Conservation (phyloP, 2,113 vertebrate species). For the Nestor notabilis region DNA sequence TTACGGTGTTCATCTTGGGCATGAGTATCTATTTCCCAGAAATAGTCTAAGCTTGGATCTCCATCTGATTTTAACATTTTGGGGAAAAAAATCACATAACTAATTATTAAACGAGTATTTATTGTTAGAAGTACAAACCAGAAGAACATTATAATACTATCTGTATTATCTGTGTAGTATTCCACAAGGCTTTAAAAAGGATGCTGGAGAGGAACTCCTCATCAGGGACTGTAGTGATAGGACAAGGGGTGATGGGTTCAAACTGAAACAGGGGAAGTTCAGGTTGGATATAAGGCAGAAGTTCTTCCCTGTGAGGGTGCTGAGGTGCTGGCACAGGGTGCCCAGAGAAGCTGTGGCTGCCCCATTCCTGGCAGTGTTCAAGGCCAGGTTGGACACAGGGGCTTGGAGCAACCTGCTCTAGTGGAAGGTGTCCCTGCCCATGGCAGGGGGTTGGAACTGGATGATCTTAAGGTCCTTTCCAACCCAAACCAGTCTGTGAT, state of each 20-base stretch:
- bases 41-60: background rate
- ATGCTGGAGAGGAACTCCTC: background rate
- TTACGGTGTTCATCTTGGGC: background rate
- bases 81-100: background rate
- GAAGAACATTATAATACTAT: background rate
- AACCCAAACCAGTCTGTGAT: background rate
- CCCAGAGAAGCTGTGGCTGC: background rate
- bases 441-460: background rate
- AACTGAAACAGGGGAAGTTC: background rate
- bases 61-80: background rate
- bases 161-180: background rate
- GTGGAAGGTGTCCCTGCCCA: background rate
- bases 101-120: background rate
- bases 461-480: background rate
- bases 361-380: background rate
- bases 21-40: background rate
- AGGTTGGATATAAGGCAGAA: background rate
- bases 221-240: background rate
- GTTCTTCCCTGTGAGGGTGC: background rate
- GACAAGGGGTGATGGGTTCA: background rate
- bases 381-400: background rate
- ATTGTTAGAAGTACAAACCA: background rate
- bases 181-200: background rate
- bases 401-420: background rate
- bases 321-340: background rate